These are phyloP conservation scores for Venturia canescens DNA, from an alignment of 1,140 invertebrate genomes.

Conservation along the genomic window DNA sequence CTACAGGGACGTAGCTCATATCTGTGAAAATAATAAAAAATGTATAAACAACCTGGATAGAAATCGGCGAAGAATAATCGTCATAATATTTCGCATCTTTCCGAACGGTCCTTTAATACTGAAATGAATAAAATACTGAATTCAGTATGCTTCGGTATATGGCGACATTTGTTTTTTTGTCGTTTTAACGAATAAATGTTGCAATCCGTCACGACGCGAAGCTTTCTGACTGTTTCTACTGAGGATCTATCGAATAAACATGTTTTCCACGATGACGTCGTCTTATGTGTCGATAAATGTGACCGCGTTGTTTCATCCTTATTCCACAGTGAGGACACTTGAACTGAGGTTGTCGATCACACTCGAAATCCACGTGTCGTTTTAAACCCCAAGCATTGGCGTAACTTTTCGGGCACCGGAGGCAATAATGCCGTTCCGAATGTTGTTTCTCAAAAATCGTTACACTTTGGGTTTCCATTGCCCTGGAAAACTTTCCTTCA, in stretches of 20 bases:
- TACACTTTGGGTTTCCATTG: background rate
- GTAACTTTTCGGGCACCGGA: constrained; percentile 67
- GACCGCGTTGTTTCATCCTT: constrained; percentile 74
- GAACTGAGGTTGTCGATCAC: constrained; percentile 66
- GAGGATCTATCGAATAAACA: constrained; percentile 65
- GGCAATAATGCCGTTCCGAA: constrained; percentile 5
- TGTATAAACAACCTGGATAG: too few relatives aligned
- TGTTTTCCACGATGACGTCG: constrained; percentile 61
- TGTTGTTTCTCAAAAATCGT: background rate
- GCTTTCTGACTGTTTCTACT: constrained; percentile 38
- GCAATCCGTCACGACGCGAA: background rate
- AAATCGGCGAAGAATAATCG: too few relatives aligned
- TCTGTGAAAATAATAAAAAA: background rate
- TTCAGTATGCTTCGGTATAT: too few relatives aligned
- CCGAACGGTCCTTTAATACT: too few relatives aligned
- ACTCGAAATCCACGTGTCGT: constrained; percentile 69
- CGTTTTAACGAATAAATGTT: too few relatives aligned
- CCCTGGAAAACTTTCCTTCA: background rate
- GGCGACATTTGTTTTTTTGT: too few relatives aligned
- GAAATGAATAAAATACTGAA: too few relatives aligned
- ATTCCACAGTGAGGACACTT: constrained; percentile 66
- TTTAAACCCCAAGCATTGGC: constrained; percentile 70
- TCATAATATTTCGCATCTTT: too few relatives aligned
- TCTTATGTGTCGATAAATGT: constrained; percentile 82
- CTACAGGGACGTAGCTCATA: constrained; percentile 40